Conservation (phyloP, 2,888 invertebrate genomes). For the Micropterix aruncella region DNA sequence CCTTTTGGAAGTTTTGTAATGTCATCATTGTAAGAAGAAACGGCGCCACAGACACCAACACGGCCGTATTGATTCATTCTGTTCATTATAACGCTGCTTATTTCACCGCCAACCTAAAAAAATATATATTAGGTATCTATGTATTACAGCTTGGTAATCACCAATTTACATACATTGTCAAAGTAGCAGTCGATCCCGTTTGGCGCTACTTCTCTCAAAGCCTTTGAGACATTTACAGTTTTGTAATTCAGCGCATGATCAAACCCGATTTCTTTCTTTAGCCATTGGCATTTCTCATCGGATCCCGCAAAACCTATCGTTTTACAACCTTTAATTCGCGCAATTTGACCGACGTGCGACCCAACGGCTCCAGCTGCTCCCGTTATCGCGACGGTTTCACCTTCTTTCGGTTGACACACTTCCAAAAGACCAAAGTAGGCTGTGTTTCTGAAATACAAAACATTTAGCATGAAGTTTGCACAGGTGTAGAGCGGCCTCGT, state of each 20-base stretch:
- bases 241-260: constrained; percentile 65
- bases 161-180: constrained; percentile 67
- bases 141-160: too few relatives aligned
- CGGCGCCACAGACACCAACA: constrained; percentile 54
- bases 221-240: constrained; percentile 37
- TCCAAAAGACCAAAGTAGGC: constrained; percentile 64
- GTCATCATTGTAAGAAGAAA: constrained; percentile 48
- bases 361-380: constrained; percentile 72
- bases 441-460: constrained; percentile 53
- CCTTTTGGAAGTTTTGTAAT: constrained; percentile 3
- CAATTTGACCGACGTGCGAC: constrained; percentile 64
- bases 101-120: constrained; percentile 53
- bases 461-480: too few relatives aligned
- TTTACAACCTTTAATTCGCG: constrained; percentile 44
- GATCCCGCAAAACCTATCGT: constrained; percentile 46
- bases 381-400: constrained; percentile 58
- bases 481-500: too few relatives aligned
- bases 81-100: constrained; percentile 45
- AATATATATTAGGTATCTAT: too few relatives aligned
- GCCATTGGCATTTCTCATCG: constrained; percentile 57
- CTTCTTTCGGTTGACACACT: constrained; percentile 52
- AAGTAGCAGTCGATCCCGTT: constrained; percentile 62
- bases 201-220: constrained; percentile 49
- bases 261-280: constrained; percentile 50
- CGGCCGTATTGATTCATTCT: constrained; percentile 53